These are phyloP conservation scores for Aspiorhynchus laticeps DNA, from an alignment of 2,113 vertebrate genomes.

Conservation along the genomic window DNA sequence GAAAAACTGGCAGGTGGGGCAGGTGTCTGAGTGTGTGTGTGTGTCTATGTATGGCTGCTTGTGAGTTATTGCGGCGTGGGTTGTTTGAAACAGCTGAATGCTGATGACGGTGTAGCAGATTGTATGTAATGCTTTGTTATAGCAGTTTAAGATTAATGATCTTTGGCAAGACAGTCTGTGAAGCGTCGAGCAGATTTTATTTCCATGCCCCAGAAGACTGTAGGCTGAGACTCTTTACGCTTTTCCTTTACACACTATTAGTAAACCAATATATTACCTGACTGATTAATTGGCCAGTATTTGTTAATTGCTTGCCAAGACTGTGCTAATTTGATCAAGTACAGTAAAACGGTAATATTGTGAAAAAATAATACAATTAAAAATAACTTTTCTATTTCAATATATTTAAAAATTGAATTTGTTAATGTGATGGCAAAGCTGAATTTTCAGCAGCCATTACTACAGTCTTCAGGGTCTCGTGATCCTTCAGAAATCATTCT, in stretches of 20 bases:
- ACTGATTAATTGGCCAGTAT: neutral
- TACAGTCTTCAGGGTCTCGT: too few species aligned
- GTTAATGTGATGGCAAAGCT: neutral
- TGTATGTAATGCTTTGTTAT: constrained; percentile 25
- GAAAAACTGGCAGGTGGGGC: constrained; percentile 61
- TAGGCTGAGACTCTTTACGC: neutral
- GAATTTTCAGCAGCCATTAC: neutral
- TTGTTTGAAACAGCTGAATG: constrained; percentile 32
- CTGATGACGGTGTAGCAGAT: constrained; percentile 14
- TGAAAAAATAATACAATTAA: neutral
- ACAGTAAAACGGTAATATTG: neutral
- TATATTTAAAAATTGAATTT: neutral
- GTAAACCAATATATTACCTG: too few species aligned
- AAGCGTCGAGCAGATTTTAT: neutral
- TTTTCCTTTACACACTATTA: neutral
- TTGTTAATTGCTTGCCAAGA: neutral
- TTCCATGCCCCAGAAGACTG: neutral
- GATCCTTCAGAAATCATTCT: neutral
- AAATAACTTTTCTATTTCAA: neutral
- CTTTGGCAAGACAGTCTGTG: neutral
- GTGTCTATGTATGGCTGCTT: constrained; percentile 21
- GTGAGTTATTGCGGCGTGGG: neutral
- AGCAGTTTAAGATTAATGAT: constrained; percentile 27
- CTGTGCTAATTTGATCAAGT: neutral
- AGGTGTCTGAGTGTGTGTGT: constrained; percentile 60